A percentile compares a stretch with the other conserved stretches of the same genome.
These are phyloP conservation scores for Otis tarda DNA, from an alignment of 2,113 vertebrate species.

Conservation along the genomic window DNA sequence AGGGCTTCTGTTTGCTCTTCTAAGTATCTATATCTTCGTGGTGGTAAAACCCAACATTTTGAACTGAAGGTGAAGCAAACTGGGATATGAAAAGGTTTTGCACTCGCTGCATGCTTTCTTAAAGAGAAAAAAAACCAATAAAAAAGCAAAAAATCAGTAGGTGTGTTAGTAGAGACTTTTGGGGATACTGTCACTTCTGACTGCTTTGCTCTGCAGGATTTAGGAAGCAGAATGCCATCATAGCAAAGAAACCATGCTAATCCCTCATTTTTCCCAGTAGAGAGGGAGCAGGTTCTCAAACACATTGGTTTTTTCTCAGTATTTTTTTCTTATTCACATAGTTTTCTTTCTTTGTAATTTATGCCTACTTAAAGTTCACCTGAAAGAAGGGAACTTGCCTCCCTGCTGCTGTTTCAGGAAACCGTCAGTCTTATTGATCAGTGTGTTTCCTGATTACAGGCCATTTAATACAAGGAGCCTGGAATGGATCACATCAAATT, in stretches of 20 bases:
- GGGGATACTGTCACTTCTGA: not conserved
- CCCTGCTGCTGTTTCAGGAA: conserved; percentile 17
- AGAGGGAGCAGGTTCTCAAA: not conserved
- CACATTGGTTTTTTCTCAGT: not conserved
- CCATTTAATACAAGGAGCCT: not conserved
- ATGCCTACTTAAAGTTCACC: not conserved
- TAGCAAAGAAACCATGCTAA: not conserved
- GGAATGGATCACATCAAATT: conserved; percentile 23
- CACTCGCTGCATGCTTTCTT: not conserved
- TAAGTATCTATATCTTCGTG: not conserved
- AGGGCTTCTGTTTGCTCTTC: not conserved
- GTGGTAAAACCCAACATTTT: not conserved
- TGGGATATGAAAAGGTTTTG: not conserved
- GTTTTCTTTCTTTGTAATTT: not conserved
- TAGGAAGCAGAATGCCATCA: not conserved
- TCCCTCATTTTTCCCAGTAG: not conserved
- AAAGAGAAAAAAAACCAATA: not conserved
- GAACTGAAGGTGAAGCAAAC: not conserved
- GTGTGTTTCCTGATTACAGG: not conserved
- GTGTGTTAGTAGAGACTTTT: not conserved
- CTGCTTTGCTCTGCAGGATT: not conserved
- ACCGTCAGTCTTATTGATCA: not conserved
- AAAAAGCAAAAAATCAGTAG: not conserved
- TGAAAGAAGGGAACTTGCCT: not conserved
- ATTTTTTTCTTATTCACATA: not conserved